A percentile compares a stretch with the other conserved stretches of the same genome.
Evolutionary conservation across 2,888 invertebrate genomes (phyloP).

Genomic region (Eilema caniola): DNA sequence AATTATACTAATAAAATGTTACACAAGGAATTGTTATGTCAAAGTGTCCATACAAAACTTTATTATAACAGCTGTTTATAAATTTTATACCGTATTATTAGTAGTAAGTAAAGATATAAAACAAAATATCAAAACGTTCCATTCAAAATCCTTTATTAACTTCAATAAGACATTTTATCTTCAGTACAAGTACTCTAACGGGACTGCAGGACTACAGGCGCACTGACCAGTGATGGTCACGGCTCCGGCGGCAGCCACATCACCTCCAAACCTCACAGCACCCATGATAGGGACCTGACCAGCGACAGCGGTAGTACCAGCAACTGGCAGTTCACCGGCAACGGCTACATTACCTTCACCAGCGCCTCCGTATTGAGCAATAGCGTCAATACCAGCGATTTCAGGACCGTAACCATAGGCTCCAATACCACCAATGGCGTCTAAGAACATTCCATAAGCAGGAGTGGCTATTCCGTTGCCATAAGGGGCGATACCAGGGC

Average conservation of each 20-base stretch:
- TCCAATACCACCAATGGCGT: background rate
- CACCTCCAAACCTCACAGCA: slow-evolving; percentile 23
- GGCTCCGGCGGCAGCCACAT: slow-evolving; percentile 20
- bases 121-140: too few species aligned
- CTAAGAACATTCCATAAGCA: too few species aligned
- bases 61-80: too few species aligned
- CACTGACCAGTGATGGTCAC: slow-evolving; percentile 7
- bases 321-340: slow-evolving; percentile 17
- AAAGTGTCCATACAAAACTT: too few species aligned
- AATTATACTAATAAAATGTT: too few species aligned
- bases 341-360: slow-evolving; percentile 22
- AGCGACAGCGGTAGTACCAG: slow-evolving; percentile 19
- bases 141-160: too few species aligned
- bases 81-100: too few species aligned
- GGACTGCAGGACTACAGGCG: background rate
- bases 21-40: too few species aligned
- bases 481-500: slow-evolving; percentile 9
- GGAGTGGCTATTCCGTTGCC: background rate
- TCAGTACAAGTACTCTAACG: background rate
- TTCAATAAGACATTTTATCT: background rate
- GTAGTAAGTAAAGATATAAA: too few species aligned
- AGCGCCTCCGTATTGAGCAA: slow-evolving; percentile 9
- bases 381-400: too few species aligned
- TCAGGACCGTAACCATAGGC: slow-evolving; percentile 2
- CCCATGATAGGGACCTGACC: slow-evolving; percentile 25